Evolutionary conservation across 2,888 invertebrate genomes (phyloP).

Genomic region (Criorhina ranunculi): DNA sequence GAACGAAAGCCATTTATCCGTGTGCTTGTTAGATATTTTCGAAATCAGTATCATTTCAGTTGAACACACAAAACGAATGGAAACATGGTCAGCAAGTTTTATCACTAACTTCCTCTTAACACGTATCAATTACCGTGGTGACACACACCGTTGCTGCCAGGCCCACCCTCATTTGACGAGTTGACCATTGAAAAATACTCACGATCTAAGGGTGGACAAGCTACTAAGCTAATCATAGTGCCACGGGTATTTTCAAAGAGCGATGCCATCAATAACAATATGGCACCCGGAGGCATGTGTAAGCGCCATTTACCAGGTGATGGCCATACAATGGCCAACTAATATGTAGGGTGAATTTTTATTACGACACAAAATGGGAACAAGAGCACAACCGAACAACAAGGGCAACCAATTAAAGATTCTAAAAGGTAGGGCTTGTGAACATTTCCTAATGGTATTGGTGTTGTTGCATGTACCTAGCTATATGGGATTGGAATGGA

Average conservation of each 20-base stretch:
- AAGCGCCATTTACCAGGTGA: conserved; percentile 69
- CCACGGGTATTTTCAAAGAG: conserved; percentile 50
- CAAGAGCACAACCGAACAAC: conserved; percentile 24
- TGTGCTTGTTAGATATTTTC: conserved; percentile 67
- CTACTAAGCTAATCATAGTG: conserved; percentile 51
- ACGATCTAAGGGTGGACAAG: conserved; percentile 26
- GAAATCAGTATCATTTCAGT: conserved; percentile 75
- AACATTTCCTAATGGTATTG: not conserved
- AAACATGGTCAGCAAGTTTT: conserved; percentile 76
- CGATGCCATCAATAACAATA: conserved; percentile 72
- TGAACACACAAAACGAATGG: conserved; percentile 70
- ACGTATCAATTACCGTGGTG: conserved; percentile 72
- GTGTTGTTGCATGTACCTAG: not conserved
- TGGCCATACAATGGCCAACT: conserved; percentile 51
- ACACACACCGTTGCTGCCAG: conserved; percentile 29
- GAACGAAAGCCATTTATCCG: conserved; percentile 71
- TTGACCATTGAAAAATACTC: conserved; percentile 15
- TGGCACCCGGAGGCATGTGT: conserved; percentile 66
- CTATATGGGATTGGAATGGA: too few relatives aligned
- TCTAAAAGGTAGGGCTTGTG: conserved; percentile 29
- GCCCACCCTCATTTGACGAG: conserved; percentile 17
- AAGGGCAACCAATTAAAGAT: conserved; percentile 62
- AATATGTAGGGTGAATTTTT: conserved; percentile 53
- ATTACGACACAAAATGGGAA: conserved; percentile 38
- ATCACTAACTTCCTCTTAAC: conserved; percentile 74